Base-by-base conservation (phyloP, 1,140 invertebrate species). In the Planococcus citri region DNA sequence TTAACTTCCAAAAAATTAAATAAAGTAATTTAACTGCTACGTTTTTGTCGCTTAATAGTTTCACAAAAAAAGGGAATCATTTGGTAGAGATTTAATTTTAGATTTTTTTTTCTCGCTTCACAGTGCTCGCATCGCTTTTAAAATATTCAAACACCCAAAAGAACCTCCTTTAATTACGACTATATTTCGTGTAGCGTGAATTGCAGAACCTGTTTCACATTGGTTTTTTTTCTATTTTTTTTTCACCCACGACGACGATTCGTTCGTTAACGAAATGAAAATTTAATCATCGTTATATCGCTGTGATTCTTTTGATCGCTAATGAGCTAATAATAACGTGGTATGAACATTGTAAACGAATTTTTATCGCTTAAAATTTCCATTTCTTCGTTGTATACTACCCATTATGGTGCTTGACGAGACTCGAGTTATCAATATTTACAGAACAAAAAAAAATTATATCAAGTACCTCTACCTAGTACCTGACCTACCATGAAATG, bases 1-100 rank as follows among this genome's bases (percentile, higher is more conserved):
- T 51, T 51, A 51, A 51, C 41, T 51, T 51, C 41, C 41, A 51
- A 51, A 51, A 51, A 51, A 51, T 51, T 51, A 51, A 51, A 51
- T 51, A 51, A 51, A 51, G 41, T 51, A 51, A 51, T 51, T 51
- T 51, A 51, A 51, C 41, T 51, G 41, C 41, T 20, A 51, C 41
- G 41, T 51, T 51, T 20, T 51, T 51, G 41, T 51, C 41, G 12
- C n/a, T 51, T 51, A 51, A 51, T 51, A 51, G 41, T 51, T 20
- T 17, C 41, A 51, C 10, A 20, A 51, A 51, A 51, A 51, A 51
- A 51, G 41, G 41, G 41, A 51, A 51, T 17, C n/a, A 14, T 14
- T 51, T 51, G 41, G 41, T 51, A 14, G 41, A 51, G 41, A 51
- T 51, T 51, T 51, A 51, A 51, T 51, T 51, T 51, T 51, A 51